These are phyloP conservation scores for Carollia perspicillata DNA, from an alignment of 2,113 vertebrate genomes.

Conservation along the genomic window DNA sequence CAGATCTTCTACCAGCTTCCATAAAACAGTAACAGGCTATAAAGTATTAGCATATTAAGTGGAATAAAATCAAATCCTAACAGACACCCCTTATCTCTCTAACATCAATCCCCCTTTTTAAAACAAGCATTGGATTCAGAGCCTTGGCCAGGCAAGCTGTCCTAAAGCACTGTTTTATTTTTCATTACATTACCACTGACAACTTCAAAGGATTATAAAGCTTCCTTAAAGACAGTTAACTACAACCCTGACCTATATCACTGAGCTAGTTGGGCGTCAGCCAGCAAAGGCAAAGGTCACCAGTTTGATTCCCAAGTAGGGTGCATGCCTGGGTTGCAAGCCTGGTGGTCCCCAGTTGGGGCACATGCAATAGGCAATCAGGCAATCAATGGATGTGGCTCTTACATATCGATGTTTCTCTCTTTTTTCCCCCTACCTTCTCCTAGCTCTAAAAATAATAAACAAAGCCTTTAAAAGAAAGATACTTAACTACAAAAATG, in stretches of 20 bases:
- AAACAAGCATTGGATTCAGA: neutral
- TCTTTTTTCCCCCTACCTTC: no score
- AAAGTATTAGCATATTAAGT: neutral
- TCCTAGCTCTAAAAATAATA: no score
- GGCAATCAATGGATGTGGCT: no score
- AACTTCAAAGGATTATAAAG: conserved; percentile 12
- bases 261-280: no score
- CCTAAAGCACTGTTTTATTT: neutral
- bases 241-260: neutral
- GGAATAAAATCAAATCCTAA: conserved; percentile 31
- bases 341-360: no score
- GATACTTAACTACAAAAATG: conserved; percentile 9
- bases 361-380: no score
- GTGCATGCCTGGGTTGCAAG: no score
- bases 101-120: neutral
- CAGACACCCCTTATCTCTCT: neutral
- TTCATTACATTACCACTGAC: neutral
- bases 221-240: neutral
- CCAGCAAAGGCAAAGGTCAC: no score
- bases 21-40: neutral
- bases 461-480: neutral
- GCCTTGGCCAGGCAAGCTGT: neutral
- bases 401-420: no score
- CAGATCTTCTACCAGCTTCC: neutral
- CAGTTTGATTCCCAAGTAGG: no score